Base-by-base conservation (phyloP, 2,797 vertebrate species). In the Jordanella pulchra region DNA sequence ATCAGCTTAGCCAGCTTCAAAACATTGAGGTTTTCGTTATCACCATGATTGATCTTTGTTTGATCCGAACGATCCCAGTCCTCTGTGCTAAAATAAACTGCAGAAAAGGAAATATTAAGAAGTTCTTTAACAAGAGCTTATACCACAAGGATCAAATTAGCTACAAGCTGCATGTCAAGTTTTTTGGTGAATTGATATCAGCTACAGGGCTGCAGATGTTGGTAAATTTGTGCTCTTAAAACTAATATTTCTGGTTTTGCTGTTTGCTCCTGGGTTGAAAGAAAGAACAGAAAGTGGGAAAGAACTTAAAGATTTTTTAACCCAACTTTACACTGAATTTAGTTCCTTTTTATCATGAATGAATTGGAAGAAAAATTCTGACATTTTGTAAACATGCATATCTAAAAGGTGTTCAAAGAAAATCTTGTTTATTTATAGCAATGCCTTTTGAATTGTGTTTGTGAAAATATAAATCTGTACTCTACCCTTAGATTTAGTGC, bases 1-100 rank as follows among this genome's bases (percentile, higher is more conserved):
- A 83, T 71, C 51, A 18, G 18, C 67, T 67, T 47, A 72, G 79
- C 67, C 56, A 71, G 0, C 44, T 39, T 21, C 30, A 23, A 35
- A 64, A 77, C 45, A 39, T 71, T 60, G 55, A 2, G 11, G 30
- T 67, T 58, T 76, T 47, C 21, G 9, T 69, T 60, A 64, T 69
- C 60, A 25, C 13, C 13, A 45, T 28, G 51, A 45, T 82, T 77
- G 32, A 82, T 83, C 30, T 50, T 82, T 67, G 72, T 58, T 79
- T 72, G 23, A 25, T 64, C 45, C 7, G 58, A 76, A 81, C 69
- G 80, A 71, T 76, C 39, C 39, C 45, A 14, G 51, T 53, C 39
- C 53, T 74, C 39, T 72, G 35, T 25, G 23, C 72, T 55, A 2
- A 28, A 65, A 56, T 56, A 28, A 60, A 72, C 56, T 39, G 27